phyloP scores from a whole-genome alignment of 2,888 invertebrate species.

The Oligia strigilis region DNA sequence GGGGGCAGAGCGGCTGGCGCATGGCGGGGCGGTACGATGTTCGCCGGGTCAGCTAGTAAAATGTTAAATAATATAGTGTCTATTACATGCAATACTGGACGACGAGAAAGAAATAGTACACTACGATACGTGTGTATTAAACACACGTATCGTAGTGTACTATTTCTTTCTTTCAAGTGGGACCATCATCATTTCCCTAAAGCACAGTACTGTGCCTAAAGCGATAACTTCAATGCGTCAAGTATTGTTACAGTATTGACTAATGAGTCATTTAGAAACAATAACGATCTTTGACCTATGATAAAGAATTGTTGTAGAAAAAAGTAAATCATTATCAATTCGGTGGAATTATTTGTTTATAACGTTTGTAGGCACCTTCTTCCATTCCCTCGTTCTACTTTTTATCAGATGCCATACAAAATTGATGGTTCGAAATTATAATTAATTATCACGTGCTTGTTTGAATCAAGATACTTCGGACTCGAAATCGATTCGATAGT shows the following conservation, averaged over 20 bases:
- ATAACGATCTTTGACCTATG: conserved; percentile 37
- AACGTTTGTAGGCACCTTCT: neutral
- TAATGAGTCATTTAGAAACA: conserved; percentile 28
- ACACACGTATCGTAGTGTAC: no score
- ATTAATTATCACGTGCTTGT: neutral
- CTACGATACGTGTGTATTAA: no score
- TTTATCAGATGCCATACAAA: neutral
- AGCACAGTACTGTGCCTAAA: neutral
- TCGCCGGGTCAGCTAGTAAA: no score
- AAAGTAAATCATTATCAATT: neutral
- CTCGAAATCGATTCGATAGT: neutral
- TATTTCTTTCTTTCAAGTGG: no score
- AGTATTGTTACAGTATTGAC: neutral
- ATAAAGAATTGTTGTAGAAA: conserved; percentile 16
- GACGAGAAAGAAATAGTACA: no score
- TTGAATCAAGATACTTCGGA: neutral
- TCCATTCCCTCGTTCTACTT: no score
- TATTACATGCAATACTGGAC: no score
- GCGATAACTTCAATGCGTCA: neutral
- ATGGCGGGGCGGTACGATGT: no score
- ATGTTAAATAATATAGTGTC: no score
- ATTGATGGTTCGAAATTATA: neutral
- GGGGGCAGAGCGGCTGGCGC: no score
- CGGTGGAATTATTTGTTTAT: neutral
- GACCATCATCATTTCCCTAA: neutral